phyloP scores from a whole-genome alignment of 2,113 vertebrate genomes.

The Dasyprocta punctata region DNA sequence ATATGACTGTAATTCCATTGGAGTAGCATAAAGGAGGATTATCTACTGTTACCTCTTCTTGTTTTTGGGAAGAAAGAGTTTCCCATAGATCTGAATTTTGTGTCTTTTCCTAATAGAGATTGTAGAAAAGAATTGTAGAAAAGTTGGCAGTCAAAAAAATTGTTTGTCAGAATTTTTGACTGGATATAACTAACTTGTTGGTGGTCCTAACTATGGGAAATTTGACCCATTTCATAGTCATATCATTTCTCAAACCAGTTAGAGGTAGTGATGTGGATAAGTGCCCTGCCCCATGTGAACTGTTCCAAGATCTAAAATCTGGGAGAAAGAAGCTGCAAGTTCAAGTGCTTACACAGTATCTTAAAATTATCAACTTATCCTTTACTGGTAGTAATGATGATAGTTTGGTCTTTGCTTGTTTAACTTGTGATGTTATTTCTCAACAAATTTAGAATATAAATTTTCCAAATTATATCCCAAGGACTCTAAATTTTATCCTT shows the following conservation, averaged over 20 bases:
- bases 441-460: neutral
- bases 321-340: neutral
- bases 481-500: neutral
- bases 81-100: neutral
- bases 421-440: neutral
- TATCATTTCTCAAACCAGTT: neutral
- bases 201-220: neutral
- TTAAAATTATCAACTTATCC: neutral
- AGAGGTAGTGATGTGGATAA: neutral
- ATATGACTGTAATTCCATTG: neutral
- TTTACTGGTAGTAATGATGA: neutral
- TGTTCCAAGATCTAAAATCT: neutral
- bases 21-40: neutral
- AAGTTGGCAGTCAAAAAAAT: neutral
- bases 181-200: neutral
- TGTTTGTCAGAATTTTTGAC: neutral
- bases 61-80: neutral
- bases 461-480: neutral
- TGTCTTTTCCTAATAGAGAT: neutral
- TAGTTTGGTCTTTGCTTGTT: neutral
- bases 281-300: neutral
- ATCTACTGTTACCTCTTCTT: neutral
- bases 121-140: neutral
- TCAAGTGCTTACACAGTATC: neutral
- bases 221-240: neutral